A percentile compares a stretch with the other conserved stretches of the same genome.
Evolutionary conservation across 2,888 invertebrate species (phyloP).

Genomic region (Nasonovia ribisnigri): DNA sequence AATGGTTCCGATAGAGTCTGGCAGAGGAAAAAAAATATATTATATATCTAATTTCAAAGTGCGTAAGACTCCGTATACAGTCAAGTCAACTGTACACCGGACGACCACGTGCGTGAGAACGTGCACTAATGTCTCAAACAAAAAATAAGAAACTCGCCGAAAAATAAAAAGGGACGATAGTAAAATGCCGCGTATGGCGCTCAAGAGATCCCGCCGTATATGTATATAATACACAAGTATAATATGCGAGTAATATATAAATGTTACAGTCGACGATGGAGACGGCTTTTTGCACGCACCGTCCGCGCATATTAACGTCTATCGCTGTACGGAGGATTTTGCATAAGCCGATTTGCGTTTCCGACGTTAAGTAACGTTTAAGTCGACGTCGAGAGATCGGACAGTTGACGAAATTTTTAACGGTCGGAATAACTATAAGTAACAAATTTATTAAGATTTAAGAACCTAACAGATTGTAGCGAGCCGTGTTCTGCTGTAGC

Average conservation of each 20-base stretch:
- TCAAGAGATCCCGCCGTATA: neutral
- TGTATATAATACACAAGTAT: neutral
- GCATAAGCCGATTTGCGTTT: constrained; percentile 53
- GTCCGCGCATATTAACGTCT: constrained; percentile 45
- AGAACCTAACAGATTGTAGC: neutral
- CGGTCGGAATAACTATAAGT: neutral
- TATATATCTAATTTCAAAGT: neutral
- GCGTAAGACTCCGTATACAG: neutral
- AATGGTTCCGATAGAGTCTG: neutral
- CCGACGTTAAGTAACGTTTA: constrained; percentile 46
- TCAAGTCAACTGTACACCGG: neutral
- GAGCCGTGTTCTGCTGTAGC: neutral
- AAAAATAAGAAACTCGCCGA: neutral
- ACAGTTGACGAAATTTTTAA: constrained; percentile 25
- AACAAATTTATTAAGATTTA: neutral
- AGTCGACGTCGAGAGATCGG: constrained; percentile 21
- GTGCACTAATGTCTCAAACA: neutral
- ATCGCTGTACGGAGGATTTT: neutral
- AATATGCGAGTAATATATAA: neutral
- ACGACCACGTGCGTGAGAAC: neutral
- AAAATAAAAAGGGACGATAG: neutral
- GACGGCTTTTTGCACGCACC: constrained; percentile 32
- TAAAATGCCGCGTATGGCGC: neutral
- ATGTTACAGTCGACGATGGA: neutral
- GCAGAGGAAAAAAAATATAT: neutral